Percentiles rank a stretch among this genome's conserved stretches.
Conservation (phyloP, 2,888 invertebrate species). For the Volucella inflata region DNA sequence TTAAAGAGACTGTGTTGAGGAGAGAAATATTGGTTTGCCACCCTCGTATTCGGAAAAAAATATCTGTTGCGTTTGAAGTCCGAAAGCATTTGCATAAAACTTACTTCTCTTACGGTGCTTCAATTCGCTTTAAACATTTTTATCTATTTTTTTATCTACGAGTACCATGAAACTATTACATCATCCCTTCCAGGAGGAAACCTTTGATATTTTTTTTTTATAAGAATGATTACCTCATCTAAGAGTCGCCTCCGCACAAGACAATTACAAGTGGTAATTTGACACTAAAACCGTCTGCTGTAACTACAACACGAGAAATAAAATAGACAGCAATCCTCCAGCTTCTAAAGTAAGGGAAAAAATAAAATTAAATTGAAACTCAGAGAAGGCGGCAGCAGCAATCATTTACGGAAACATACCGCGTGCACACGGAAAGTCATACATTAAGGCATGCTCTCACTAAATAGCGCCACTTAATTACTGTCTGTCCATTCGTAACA, state of each 20-base stretch:
- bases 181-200: conserved; percentile 26
- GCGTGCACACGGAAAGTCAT: conserved; percentile 2
- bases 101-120: conserved; percentile 24
- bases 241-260: conserved; percentile 29
- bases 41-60: too few species aligned
- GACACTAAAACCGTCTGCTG: conserved; percentile 51
- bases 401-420: conserved; percentile 55
- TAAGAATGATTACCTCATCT: conserved; percentile 60
- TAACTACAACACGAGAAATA: neutral
- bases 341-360: conserved; percentile 1
- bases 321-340: conserved; percentile 3
- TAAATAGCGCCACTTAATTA: conserved; percentile 75
- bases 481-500: conserved; percentile 35
- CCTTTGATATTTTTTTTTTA: neutral
- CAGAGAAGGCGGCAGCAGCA: conserved; percentile 49
- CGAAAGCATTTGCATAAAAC: neutral
- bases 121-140: neutral
- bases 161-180: conserved; percentile 42
- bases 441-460: conserved; percentile 37
- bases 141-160: conserved; percentile 24
- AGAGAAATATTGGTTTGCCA: too few species aligned
- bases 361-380: conserved; percentile 57
- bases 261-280: conserved; percentile 60
- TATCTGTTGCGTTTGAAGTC: too few species aligned
- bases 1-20: too few species aligned